Percentiles rank a stretch among this genome's conserved stretches.
These are phyloP conservation scores for Drosophila silvestris DNA, from an alignment of 2,888 invertebrate genomes.

Conservation along the genomic window DNA sequence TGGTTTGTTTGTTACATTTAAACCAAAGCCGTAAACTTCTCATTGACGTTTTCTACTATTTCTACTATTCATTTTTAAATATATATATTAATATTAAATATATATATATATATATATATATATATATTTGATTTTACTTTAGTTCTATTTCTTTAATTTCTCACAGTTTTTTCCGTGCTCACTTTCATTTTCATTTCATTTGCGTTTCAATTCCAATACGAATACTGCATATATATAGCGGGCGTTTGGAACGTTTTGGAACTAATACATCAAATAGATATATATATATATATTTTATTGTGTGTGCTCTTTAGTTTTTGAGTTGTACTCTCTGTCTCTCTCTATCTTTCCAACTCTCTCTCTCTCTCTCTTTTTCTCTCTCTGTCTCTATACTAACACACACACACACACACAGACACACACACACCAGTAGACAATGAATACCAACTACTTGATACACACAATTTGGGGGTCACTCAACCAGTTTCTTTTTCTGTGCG, in stretches of 20 bases:
- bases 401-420: conserved; percentile 6
- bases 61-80: not conserved
- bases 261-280: conserved; percentile 36
- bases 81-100: not conserved
- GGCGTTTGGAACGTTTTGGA: conserved; percentile 52
- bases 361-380: conserved; percentile 5
- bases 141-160: conserved; percentile 22
- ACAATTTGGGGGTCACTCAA: conserved; percentile 28
- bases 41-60: conserved; percentile 44
- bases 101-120: not conserved
- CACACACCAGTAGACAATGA: conserved; percentile 16
- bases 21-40: conserved; percentile 60
- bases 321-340: conserved; percentile 35
- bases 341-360: conserved; percentile 9
- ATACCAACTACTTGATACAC: conserved; percentile 17
- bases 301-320: conserved; percentile 43
- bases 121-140: conserved; percentile 4
- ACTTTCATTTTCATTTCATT: conserved; percentile 25
- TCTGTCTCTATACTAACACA: conserved; percentile 9
- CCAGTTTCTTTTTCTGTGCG: conserved; percentile 28
- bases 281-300: conserved; percentile 36
- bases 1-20: conserved; percentile 72
- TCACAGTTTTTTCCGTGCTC: conserved; percentile 14
- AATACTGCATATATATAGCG: conserved; percentile 51
- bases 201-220: conserved; percentile 49